Evolutionary conservation across 2,888 invertebrate species (phyloP).

Genomic region (Acleris emargana): DNA sequence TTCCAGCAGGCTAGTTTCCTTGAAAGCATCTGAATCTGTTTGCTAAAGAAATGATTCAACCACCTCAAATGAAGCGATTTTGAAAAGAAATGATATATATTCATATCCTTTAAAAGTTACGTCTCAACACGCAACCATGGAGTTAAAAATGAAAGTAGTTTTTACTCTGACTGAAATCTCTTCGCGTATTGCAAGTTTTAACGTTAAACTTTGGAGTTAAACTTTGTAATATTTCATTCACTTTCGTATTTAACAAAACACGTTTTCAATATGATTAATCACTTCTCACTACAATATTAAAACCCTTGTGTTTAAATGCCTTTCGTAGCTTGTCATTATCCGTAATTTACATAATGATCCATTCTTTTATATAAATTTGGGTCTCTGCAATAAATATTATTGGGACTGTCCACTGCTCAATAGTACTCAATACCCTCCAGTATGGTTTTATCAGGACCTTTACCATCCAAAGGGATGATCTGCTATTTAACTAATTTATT

Average conservation of each 20-base stretch:
- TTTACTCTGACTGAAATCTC: background rate
- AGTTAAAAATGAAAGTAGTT: conserved; percentile 7
- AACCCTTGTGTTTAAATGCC: conserved; percentile 41
- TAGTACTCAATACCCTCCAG: too few species aligned
- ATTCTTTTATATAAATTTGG: conserved; percentile 57
- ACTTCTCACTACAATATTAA: conserved; percentile 19
- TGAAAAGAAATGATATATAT: background rate
- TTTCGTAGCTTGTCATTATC: conserved; percentile 54
- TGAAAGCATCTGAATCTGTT: too few species aligned
- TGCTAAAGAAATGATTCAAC: too few species aligned
- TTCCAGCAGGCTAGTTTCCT: too few species aligned
- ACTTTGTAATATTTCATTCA: conserved; percentile 20
- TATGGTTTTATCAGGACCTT: background rate
- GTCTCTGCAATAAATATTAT: conserved; percentile 28
- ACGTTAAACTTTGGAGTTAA: conserved; percentile 13
- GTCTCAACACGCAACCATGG: background rate
- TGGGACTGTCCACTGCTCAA: background rate
- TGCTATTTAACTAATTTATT: too few species aligned
- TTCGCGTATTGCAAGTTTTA: conserved; percentile 41
- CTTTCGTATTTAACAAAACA: conserved; percentile 31
- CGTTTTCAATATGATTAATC: conserved; percentile 15
- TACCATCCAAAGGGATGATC: too few species aligned
- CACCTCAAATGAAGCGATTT: too few species aligned
- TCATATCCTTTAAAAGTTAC: background rate
- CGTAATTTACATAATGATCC: conserved; percentile 61